Evolutionary conservation across 2,113 vertebrate species (phyloP).

Genomic region (Rattus norvegicus): GRCr8 NC_086027.1:28417001-28417500

Average conservation of each 20-base stretch:
- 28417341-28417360: not conserved
- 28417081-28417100: not conserved
- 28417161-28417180: not conserved
- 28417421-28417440: not conserved
- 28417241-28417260: not conserved
- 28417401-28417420: not conserved
- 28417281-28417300: not conserved
- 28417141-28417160: not conserved
- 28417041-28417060: not conserved
- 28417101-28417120: not conserved
- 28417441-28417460: not conserved
- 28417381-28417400: not conserved
- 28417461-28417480: not conserved
- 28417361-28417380: rapidly evolving
- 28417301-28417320: not conserved
- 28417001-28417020: not conserved
- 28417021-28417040: not conserved
- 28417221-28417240: not conserved
- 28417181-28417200: not conserved
- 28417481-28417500: too few species aligned
- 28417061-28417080: not conserved
- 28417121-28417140: not conserved
- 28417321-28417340: not conserved
- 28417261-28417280: not conserved
- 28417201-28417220: not conserved